Percentiles rank a stretch among this genome's conserved stretches.
Conservation (phyloP, 2,888 invertebrate genomes). For the Malthinus flaveolus region DNA sequence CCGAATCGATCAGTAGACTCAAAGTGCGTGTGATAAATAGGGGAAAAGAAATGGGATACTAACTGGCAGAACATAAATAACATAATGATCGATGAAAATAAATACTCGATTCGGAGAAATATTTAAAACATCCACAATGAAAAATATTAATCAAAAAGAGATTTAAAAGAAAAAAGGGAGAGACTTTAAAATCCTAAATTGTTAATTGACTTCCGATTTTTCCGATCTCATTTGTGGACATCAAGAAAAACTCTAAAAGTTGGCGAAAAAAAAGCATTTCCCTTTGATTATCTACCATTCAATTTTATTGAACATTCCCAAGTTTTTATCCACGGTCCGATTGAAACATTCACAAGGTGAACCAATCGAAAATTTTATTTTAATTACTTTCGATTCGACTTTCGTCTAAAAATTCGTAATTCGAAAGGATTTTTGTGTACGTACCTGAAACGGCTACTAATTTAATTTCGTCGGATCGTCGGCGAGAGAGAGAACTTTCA, state of each 20-base stretch:
- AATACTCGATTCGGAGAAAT: conserved; percentile 11
- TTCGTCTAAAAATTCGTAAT: conserved; percentile 21
- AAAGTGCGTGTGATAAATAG: conserved; percentile 28
- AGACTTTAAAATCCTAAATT: conserved; percentile 1
- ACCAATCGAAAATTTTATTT: conserved; percentile 23
- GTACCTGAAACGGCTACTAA: conserved; percentile 34
- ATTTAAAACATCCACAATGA: conserved; percentile 6
- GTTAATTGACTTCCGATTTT: not conserved
- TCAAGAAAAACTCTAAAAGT: conserved; percentile 3
- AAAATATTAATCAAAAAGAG: too few species aligned
- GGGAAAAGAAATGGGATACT: conserved; percentile 31
- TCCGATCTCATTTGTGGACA: not conserved
- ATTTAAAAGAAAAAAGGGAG: too few species aligned
- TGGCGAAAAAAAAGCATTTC: conserved; percentile 2
- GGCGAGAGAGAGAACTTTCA: conserved; percentile 23
- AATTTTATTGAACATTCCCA: conserved; percentile 1
- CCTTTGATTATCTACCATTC: conserved; percentile 3
- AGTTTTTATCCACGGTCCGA: conserved; percentile 5
- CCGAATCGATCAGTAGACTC: conserved; percentile 27
- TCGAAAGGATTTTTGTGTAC: conserved; percentile 28
- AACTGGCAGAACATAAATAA: conserved; percentile 37
- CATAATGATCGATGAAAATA: conserved; percentile 35
- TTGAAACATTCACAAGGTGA: conserved; percentile 7
- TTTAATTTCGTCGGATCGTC: conserved; percentile 34
- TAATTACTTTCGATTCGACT: conserved; percentile 25